A percentile compares a stretch with the other conserved stretches of the same genome.
Conservation (phyloP, 2,888 invertebrate genomes). For the Caenorhabditis sp. region DNA sequence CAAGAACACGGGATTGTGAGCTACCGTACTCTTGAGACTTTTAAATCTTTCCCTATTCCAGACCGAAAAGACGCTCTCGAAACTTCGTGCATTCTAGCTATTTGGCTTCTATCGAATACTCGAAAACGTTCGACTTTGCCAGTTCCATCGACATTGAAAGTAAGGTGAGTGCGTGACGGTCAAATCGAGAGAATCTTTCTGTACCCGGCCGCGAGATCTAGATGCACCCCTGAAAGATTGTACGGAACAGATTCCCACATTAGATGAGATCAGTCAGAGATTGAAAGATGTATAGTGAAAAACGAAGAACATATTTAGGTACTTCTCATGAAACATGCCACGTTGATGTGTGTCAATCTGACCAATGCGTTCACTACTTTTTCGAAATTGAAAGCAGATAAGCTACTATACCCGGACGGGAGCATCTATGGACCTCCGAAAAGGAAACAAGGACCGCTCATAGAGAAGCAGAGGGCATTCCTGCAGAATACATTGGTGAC, state of each 20-base stretch:
- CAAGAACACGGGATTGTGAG: slow-evolving; percentile 41
- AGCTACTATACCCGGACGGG: slow-evolving; percentile 30
- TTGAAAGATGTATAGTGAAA: too few relatives aligned
- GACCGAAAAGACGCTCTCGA: slow-evolving; percentile 33
- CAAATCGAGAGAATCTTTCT: too few relatives aligned
- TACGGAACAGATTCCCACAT: not conserved
- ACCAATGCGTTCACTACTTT: slow-evolving; percentile 31
- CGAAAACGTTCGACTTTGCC: slow-evolving; percentile 34
- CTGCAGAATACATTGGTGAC: slow-evolving; percentile 25
- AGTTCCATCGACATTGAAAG: slow-evolving; percentile 20
- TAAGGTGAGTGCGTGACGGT: slow-evolving; percentile 8
- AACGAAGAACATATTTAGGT: not conserved
- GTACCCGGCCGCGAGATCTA: not conserved
- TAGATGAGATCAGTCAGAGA: not conserved
- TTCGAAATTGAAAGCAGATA: slow-evolving; percentile 23
- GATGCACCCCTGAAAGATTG: not conserved
- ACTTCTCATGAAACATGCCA: slow-evolving; percentile 13
- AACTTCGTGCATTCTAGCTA: slow-evolving; percentile 43
- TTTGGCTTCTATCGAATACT: slow-evolving; percentile 31
- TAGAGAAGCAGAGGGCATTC: slow-evolving; percentile 33
- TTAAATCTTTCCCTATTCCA: not conserved
- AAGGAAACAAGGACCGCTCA: slow-evolving; percentile 11
- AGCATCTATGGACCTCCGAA: slow-evolving; percentile 31
- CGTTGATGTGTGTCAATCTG: slow-evolving; percentile 22
- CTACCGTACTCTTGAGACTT: not conserved